These are phyloP conservation scores for Brachionus paranguensis DNA, from an alignment of 1,140 invertebrate species.

Conservation along the genomic window DNA sequence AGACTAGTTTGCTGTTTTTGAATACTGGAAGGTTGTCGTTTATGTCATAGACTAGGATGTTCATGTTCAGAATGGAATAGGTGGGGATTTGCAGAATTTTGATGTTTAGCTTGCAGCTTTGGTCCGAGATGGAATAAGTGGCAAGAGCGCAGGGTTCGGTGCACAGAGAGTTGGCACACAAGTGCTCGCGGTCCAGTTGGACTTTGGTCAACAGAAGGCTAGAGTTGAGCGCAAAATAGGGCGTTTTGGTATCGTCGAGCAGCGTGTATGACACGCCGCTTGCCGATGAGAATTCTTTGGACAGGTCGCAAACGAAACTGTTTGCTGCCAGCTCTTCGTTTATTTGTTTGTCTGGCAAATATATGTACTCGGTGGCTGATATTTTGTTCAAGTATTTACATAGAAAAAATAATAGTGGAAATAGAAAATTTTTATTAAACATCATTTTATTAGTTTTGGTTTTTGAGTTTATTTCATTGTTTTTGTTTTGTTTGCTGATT, in stretches of 20 bases:
- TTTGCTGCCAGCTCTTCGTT: neutral
- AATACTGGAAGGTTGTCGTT: slow-evolving; percentile 30
- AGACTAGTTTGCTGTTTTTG: neutral
- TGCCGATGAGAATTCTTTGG: neutral
- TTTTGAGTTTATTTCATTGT: neutral
- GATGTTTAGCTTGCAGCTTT: slow-evolving; percentile 3
- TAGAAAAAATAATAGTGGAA: neutral
- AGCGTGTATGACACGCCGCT: neutral
- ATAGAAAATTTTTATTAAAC: neutral
- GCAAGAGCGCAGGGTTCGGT: neutral
- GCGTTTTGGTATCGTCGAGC: neutral
- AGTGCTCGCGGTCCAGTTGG: neutral
- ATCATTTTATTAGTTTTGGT: neutral
- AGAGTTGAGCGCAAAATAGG: slow-evolving; percentile 2
- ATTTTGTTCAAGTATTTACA: neutral
- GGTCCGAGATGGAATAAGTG: neutral
- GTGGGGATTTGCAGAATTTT: neutral
- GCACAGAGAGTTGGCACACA: slow-evolving; percentile 4
- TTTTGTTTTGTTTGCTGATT: neutral
- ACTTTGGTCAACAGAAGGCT: neutral
- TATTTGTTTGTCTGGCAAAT: neutral
- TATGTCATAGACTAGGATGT: slow-evolving; percentile 29
- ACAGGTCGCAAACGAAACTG: neutral
- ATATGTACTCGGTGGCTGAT: neutral
- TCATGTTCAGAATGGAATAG: slow-evolving; percentile 2